phyloP scores from a whole-genome alignment of 2,797 vertebrate genomes.

The Lindbergichthys nudifrons region DNA sequence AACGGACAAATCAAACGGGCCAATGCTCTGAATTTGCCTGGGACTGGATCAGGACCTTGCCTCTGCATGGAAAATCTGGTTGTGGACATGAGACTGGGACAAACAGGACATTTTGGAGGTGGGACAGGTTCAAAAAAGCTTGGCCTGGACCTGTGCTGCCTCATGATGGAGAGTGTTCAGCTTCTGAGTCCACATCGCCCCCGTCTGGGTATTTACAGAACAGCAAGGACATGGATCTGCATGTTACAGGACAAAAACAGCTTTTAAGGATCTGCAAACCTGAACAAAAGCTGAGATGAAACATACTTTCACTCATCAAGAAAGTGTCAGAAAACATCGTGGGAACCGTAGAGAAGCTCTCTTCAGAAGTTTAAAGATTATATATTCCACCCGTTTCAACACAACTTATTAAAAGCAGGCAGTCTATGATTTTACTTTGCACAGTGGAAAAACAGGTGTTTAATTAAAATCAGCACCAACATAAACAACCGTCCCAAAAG shows the following conservation, averaged over 20 bases:
- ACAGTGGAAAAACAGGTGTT: too few relatives aligned
- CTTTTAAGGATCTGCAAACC: neutral
- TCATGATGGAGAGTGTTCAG: neutral
- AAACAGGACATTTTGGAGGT: neutral
- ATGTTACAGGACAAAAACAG: neutral
- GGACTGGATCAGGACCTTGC: neutral
- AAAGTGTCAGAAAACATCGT: too few relatives aligned
- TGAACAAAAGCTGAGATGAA: neutral
- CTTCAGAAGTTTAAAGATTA: too few relatives aligned
- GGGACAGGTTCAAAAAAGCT: neutral
- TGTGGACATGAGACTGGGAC: slow-evolving; percentile 2
- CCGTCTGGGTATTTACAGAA: slow-evolving; percentile 46
- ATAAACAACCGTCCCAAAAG: too few relatives aligned
- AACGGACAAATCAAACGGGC: neutral
- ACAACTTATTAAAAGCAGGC: too few relatives aligned
- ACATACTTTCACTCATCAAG: too few relatives aligned
- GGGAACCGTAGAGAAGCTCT: too few relatives aligned
- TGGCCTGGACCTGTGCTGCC: neutral
- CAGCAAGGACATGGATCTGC: neutral
- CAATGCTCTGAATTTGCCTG: neutral
- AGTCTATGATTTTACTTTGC: too few relatives aligned
- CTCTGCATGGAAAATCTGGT: neutral
- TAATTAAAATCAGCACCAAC: too few relatives aligned
- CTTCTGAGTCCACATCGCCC: slow-evolving; percentile 39
- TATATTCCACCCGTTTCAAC: too few relatives aligned